phyloP scores from a whole-genome alignment of 2,113 vertebrate species.

The Rattus norvegicus region GRCr8 NC_086020.1:191735501-191736000 shows the following conservation, averaged over 20 bases:
- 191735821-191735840: constrained; percentile 77
- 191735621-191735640: neutral
- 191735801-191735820: neutral
- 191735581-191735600: neutral
- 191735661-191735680: neutral
- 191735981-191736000: neutral
- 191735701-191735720: neutral
- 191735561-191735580: neutral
- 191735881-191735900: neutral
- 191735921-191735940: neutral
- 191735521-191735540: neutral
- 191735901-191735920: neutral
- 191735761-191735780: neutral
- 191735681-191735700: neutral
- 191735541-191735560: neutral
- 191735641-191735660: neutral
- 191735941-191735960: neutral
- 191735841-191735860: constrained; percentile 72
- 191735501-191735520: neutral
- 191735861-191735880: neutral
- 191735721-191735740: neutral
- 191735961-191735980: neutral
- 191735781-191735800: neutral
- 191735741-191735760: neutral
- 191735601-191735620: neutral